Percentiles rank a stretch among this genome's conserved stretches.
Evolutionary conservation across 2,888 invertebrate species (phyloP).

Genomic region (Alviniconcha strummeri): DNA sequence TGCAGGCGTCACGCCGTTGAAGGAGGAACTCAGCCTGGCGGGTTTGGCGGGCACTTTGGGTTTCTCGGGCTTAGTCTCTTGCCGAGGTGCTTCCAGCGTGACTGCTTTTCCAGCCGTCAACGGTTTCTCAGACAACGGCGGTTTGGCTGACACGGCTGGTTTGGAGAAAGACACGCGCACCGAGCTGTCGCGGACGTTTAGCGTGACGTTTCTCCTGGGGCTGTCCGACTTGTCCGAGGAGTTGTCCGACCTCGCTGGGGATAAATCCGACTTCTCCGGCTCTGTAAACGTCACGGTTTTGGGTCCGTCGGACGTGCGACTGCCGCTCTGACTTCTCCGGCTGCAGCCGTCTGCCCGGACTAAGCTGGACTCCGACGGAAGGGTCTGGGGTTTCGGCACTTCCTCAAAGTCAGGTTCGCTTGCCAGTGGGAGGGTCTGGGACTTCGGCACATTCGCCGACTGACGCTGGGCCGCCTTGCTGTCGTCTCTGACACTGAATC

Average conservation of each 20-base stretch:
- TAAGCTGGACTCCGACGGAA: not conserved
- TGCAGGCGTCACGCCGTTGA: not conserved
- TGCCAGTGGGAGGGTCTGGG: not conserved
- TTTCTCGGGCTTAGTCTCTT: not conserved
- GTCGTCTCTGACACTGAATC: constrained; percentile 6
- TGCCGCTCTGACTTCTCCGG: constrained; percentile 7
- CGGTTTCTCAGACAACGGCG: not conserved
- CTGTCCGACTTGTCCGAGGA: constrained; percentile 9
- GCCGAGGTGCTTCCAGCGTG: too few relatives aligned
- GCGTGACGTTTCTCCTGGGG: constrained; percentile 8
- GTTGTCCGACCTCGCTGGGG: constrained; percentile 1
- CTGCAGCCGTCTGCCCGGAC: not conserved
- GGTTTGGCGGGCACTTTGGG: constrained; percentile 6
- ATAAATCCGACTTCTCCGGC: not conserved
- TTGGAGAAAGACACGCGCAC: constrained; percentile 17
- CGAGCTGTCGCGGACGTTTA: not conserved
- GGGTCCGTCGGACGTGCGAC: not conserved
- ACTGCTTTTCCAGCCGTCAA: not conserved
- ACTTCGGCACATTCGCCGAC: not conserved
- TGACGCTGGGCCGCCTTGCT: not conserved
- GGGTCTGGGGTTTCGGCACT: not conserved
- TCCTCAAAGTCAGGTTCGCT: too few relatives aligned
- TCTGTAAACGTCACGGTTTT: constrained; percentile 21
- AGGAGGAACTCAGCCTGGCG: not conserved
- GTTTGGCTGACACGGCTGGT: not conserved